phyloP scores from a whole-genome alignment of 2,888 invertebrate species.

The Diaphora mendica region DNA sequence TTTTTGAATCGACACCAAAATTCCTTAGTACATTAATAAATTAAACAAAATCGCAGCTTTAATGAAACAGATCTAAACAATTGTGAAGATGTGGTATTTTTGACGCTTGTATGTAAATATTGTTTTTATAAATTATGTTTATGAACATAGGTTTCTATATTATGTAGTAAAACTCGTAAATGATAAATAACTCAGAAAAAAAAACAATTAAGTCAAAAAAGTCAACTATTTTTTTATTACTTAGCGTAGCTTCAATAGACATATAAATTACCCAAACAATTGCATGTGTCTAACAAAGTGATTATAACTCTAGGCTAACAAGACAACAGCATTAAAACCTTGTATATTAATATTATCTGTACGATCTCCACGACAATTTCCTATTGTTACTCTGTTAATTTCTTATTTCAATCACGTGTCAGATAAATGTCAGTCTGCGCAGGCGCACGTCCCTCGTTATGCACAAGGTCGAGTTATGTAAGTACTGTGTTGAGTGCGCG shows the following conservation, averaged over 20 bases:
- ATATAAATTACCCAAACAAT: not conserved
- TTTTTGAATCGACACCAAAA: no score
- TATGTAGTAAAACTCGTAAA: no score
- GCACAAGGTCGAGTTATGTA: slow-evolving; percentile 42
- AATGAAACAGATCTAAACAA: no score
- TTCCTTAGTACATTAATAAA: no score
- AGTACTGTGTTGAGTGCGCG: not conserved
- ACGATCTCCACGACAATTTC: not conserved
- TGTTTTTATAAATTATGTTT: no score
- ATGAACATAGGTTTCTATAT: no score
- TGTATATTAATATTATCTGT: not conserved
- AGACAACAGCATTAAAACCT: not conserved
- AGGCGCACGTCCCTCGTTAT: slow-evolving; percentile 33
- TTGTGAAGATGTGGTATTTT: no score
- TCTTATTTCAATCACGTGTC: slow-evolving; percentile 3
- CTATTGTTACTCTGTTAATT: slow-evolving; percentile 10
- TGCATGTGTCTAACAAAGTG: not conserved
- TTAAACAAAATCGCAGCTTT: no score
- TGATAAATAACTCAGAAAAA: no score
- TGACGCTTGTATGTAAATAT: no score
- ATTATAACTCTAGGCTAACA: slow-evolving; percentile 1
- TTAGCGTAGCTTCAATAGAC: not conserved
- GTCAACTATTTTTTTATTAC: no score
- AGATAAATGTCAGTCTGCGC: slow-evolving; percentile 31
- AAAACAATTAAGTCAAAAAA: no score